Percentiles rank a stretch among this genome's conserved stretches.
Evolutionary conservation across 1,140 invertebrate genomes (phyloP).

Genomic region (Ostrea denselamellosa): DNA sequence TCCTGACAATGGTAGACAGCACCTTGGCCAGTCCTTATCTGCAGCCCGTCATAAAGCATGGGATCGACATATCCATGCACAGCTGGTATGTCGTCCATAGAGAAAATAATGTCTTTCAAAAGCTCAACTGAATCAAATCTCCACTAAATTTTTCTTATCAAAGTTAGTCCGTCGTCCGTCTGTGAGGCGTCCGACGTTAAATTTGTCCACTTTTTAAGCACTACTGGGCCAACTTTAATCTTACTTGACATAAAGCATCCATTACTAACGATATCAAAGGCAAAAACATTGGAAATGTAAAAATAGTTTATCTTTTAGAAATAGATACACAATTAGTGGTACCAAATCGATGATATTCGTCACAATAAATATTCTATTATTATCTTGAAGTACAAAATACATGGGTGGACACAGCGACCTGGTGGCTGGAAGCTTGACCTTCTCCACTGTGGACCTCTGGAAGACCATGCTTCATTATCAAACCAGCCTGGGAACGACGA

Average conservation of each 20-base stretch:
- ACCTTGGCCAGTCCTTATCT: constrained; percentile 96
- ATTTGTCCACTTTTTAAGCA: too few relatives aligned
- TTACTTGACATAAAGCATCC: too few relatives aligned
- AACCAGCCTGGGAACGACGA: constrained; percentile 94
- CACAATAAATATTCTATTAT: not conserved
- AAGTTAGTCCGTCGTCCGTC: too few relatives aligned
- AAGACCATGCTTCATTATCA: constrained; percentile 83
- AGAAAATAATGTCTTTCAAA: not conserved
- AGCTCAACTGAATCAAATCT: too few relatives aligned
- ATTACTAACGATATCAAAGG: too few relatives aligned
- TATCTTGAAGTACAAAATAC: constrained; percentile 72
- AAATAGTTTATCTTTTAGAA: too few relatives aligned
- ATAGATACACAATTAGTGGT: too few relatives aligned
- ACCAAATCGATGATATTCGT: not conserved
- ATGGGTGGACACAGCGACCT: constrained; percentile 91
- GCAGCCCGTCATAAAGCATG: constrained; percentile 82
- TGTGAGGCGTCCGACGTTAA: too few relatives aligned
- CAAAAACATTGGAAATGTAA: too few relatives aligned
- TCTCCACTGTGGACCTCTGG: constrained; percentile 86
- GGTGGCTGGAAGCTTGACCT: constrained; percentile 92
- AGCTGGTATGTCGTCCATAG: constrained; percentile 66
- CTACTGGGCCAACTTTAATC: too few relatives aligned
- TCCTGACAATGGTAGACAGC: constrained; percentile 94
- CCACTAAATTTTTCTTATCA: too few relatives aligned
- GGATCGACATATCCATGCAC: constrained; percentile 93